These are phyloP conservation scores for Laticauda laticaudata DNA, from an alignment of 2,113 vertebrate genomes.

Conservation along the genomic window DNA sequence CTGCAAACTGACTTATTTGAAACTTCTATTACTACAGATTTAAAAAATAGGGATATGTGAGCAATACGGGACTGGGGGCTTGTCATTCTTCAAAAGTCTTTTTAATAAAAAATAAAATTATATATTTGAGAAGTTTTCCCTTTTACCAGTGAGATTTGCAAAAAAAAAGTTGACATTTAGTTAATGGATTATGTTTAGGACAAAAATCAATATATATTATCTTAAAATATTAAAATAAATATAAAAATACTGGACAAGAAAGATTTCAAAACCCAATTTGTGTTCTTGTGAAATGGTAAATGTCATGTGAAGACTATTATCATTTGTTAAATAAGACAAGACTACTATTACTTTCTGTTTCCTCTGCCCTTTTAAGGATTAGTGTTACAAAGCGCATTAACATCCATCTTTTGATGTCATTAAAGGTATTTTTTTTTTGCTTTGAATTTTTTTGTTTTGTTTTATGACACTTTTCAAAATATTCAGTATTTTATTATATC, in stretches of 20 bases:
- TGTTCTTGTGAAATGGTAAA: background rate
- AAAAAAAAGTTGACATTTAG: background rate
- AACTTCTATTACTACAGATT: slow-evolving; percentile 20
- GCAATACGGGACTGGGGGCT: accelerated
- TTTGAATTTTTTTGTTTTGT: background rate
- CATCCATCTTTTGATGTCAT: background rate
- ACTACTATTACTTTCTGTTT: background rate
- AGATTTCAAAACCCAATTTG: slow-evolving; percentile 26
- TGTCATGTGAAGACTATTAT: slow-evolving; percentile 12
- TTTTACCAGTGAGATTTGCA: background rate
- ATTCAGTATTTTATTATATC: slow-evolving; percentile 56
- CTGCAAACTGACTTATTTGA: background rate
- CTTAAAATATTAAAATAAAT: background rate
- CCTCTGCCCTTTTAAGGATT: background rate
- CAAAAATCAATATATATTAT: background rate
- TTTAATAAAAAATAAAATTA: background rate
- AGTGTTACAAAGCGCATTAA: background rate
- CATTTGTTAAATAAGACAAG: background rate
- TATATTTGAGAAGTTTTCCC: background rate
- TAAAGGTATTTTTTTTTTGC: background rate
- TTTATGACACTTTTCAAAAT: slow-evolving; percentile 4
- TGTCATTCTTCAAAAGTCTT: background rate
- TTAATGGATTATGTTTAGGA: background rate
- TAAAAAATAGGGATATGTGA: background rate
- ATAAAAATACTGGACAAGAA: background rate